These are phyloP conservation scores for Dolichopus griseipennis DNA, from an alignment of 2,888 invertebrate species.

Conservation along the genomic window DNA sequence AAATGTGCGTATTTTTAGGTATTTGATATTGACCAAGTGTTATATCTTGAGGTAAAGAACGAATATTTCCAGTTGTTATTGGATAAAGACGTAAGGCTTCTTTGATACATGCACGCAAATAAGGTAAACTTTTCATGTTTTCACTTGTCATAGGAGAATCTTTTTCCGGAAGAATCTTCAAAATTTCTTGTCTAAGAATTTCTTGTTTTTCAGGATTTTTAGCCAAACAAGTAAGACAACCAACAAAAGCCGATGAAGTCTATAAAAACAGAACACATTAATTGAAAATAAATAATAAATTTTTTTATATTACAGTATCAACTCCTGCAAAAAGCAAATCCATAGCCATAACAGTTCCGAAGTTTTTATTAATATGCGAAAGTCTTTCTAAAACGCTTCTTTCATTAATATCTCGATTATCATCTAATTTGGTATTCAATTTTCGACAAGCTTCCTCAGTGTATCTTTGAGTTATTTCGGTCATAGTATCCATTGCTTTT, in stretches of 20 bases:
- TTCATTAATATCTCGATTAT: conserved; percentile 45
- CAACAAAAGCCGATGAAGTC: conserved; percentile 31
- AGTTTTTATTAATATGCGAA: conserved; percentile 50
- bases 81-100: conserved; percentile 57
- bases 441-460: conserved; percentile 36
- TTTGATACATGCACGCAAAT: conserved; percentile 64
- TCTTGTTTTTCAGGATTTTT: conserved; percentile 56
- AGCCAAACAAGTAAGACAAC: conserved; percentile 44
- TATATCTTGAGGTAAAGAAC: conserved; percentile 48
- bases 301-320: conserved; percentile 53
- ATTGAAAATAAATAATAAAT: neutral
- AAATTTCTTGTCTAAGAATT: conserved; percentile 52
- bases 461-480: conserved; percentile 29
- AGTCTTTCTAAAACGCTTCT: conserved; percentile 56
- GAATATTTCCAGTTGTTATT: conserved; percentile 49
- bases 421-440: conserved; percentile 21
- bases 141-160: conserved; percentile 42
- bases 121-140: conserved; percentile 47
- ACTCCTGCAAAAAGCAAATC: conserved; percentile 65
- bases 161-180: conserved; percentile 41
- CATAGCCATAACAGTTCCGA: conserved; percentile 58
- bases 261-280: conserved; percentile 17
- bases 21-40: conserved; percentile 51
- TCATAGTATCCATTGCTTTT: conserved; percentile 28
- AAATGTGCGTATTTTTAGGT: conserved; percentile 58